phyloP scores from a whole-genome alignment of 1,140 invertebrate genomes.

The Ditylenchus dipsaci region DNA sequence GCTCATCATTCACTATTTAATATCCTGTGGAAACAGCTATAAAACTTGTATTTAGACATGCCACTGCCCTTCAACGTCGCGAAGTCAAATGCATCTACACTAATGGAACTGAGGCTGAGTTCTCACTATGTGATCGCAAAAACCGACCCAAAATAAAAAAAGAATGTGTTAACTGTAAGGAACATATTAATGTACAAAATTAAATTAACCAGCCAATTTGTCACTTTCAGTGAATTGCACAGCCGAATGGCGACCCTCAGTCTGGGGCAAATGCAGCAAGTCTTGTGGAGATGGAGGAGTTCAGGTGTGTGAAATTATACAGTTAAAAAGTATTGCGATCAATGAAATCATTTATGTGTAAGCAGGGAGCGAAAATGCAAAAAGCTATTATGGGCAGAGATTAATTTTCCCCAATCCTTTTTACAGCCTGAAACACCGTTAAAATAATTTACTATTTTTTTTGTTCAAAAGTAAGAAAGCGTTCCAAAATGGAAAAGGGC shows the following conservation, averaged over 20 bases:
- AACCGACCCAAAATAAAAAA: slow-evolving; percentile 51
- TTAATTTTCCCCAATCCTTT: too few species aligned
- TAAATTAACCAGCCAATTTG: neutral
- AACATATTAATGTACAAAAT: too few species aligned
- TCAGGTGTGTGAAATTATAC: slow-evolving; percentile 14
- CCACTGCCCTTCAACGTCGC: slow-evolving; percentile 25
- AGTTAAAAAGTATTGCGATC: neutral
- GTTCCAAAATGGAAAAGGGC: too few species aligned
- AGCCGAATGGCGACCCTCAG: slow-evolving; percentile 39
- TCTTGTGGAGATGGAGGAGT: slow-evolving; percentile 39
- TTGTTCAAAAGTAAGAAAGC: too few species aligned
- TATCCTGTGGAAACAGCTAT: too few species aligned
- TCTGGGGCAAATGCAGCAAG: slow-evolving; percentile 44
- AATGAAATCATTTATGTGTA: neutral
- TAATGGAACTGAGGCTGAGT: slow-evolving; percentile 50
- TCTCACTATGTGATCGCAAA: slow-evolving; percentile 42
- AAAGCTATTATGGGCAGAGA: too few species aligned
- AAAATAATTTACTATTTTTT: too few species aligned
- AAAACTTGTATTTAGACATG: neutral
- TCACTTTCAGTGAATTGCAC: slow-evolving; percentile 38
- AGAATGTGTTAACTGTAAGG: slow-evolving; percentile 44
- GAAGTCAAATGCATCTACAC: slow-evolving; percentile 44
- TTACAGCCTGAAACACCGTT: too few species aligned
- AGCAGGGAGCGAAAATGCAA: too few species aligned
- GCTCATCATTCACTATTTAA: neutral